phyloP scores from a whole-genome alignment of 2,888 invertebrate genomes.

The Myopa testacea region DNA sequence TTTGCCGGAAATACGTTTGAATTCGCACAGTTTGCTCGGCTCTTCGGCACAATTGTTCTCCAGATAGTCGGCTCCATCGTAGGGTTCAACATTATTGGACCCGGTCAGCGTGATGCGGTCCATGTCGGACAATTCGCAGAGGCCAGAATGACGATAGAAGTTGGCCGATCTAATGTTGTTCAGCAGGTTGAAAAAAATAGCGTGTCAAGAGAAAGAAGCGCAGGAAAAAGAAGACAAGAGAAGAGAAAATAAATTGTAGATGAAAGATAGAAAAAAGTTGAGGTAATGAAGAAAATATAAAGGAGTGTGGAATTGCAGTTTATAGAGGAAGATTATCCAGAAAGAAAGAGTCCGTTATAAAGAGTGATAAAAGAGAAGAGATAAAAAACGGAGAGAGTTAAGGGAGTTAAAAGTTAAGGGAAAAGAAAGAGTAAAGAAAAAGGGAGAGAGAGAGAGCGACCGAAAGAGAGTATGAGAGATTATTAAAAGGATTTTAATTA shows the following conservation, averaged over 20 bases:
- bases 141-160: constrained; percentile 87
- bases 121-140: constrained; percentile 92
- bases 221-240: not conserved
- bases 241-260: constrained; percentile 2
- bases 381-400: not conserved
- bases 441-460: not conserved
- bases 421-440: not conserved
- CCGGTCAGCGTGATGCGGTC: constrained; percentile 91
- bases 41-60: constrained; percentile 95
- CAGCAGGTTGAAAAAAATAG: too few relatives aligned
- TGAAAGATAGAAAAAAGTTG: not conserved
- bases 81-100: constrained; percentile 79
- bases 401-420: not conserved
- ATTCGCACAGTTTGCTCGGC: constrained; percentile 93
- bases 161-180: constrained; percentile 81
- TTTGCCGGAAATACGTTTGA: constrained; percentile 87
- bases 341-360: constrained; percentile 7
- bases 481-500: too few relatives aligned
- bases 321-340: not conserved
- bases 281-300: not conserved
- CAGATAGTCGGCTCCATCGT: constrained; percentile 82
- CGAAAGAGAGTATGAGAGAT: too few relatives aligned
- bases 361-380: not conserved
- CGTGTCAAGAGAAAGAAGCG: not conserved
- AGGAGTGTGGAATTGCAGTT: not conserved